phyloP scores from a whole-genome alignment of 2,888 invertebrate genomes.

The Synanthedon formicaeformis region DNA sequence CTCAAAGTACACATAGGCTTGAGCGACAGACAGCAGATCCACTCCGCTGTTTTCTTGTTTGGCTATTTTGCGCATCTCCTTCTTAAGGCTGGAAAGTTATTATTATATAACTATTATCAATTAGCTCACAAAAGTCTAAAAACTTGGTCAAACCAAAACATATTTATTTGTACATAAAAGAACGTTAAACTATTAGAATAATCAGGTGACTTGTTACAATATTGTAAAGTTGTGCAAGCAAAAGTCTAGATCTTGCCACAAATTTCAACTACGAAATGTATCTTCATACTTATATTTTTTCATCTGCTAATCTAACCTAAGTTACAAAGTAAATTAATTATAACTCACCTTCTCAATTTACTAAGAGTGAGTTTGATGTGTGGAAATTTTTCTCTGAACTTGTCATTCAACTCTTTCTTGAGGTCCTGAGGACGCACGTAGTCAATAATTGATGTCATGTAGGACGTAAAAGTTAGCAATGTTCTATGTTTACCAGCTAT shows the following conservation, averaged over 20 bases:
- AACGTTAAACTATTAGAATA: too few species aligned
- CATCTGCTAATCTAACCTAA: too few species aligned
- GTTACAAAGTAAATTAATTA: not conserved
- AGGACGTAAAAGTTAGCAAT: slow-evolving; percentile 87
- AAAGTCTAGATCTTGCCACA: too few species aligned
- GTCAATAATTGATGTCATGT: slow-evolving; percentile 96
- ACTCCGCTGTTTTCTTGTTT: slow-evolving; percentile 82
- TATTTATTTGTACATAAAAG: too few species aligned
- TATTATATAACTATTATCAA: too few species aligned
- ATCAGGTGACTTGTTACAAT: too few species aligned
- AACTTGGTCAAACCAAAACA: too few species aligned
- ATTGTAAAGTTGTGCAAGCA: too few species aligned
- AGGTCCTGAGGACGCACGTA: slow-evolving; percentile 95
- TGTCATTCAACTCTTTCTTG: slow-evolving; percentile 97
- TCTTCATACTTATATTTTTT: too few species aligned
- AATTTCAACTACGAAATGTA: too few species aligned
- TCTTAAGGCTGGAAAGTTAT: slow-evolving; percentile 80
- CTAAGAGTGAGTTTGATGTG: slow-evolving; percentile 94
- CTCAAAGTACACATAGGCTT: slow-evolving; percentile 98
- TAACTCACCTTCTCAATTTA: slow-evolving; percentile 88
- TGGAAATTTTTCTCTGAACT: slow-evolving; percentile 95
- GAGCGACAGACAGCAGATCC: slow-evolving; percentile 93
- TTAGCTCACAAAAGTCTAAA: too few species aligned
- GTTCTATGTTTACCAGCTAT: slow-evolving; percentile 92
- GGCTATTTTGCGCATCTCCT: slow-evolving; percentile 94